Percentiles rank a stretch among this genome's conserved stretches.
Conservation (phyloP, 2,113 vertebrate species). For the Mus pahari region DNA sequence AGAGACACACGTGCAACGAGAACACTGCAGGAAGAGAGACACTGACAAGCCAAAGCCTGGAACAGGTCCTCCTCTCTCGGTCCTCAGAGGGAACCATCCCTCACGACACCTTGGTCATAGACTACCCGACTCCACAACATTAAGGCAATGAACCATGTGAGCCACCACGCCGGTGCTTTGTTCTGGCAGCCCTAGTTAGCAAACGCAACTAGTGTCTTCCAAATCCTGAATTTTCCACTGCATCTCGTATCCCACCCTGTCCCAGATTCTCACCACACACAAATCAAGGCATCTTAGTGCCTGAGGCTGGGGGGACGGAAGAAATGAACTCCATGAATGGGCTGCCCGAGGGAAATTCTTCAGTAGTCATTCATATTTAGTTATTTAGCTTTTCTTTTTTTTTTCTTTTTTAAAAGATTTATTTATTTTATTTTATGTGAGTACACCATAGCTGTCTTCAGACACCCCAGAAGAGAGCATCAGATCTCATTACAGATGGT, state of each 20-base stretch:
- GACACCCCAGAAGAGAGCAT: too few species aligned
- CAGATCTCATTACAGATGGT: too few species aligned
- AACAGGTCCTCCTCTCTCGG: not conserved
- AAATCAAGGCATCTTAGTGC: not conserved
- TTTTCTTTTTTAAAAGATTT: too few species aligned
- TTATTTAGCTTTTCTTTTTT: not conserved
- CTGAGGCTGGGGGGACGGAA: not conserved
- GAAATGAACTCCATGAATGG: not conserved
- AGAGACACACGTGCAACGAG: not conserved
- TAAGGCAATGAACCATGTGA: not conserved
- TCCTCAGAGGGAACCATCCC: not conserved
- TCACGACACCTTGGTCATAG: not conserved
- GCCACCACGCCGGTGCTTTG: not conserved
- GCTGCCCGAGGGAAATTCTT: not conserved
- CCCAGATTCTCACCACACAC: not conserved
- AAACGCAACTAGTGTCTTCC: too few species aligned
- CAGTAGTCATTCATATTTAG: not conserved
- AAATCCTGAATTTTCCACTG: rapidly evolving
- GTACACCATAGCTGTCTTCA: too few species aligned
- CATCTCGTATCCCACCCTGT: not conserved
- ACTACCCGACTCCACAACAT: not conserved
- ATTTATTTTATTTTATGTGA: too few species aligned
- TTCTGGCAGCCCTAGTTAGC: not conserved
- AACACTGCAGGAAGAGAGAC: not conserved
- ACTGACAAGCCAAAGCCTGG: not conserved